Base-by-base conservation (phyloP, 2,113 vertebrate species). In the Ctenomys sociabilis region DNA sequence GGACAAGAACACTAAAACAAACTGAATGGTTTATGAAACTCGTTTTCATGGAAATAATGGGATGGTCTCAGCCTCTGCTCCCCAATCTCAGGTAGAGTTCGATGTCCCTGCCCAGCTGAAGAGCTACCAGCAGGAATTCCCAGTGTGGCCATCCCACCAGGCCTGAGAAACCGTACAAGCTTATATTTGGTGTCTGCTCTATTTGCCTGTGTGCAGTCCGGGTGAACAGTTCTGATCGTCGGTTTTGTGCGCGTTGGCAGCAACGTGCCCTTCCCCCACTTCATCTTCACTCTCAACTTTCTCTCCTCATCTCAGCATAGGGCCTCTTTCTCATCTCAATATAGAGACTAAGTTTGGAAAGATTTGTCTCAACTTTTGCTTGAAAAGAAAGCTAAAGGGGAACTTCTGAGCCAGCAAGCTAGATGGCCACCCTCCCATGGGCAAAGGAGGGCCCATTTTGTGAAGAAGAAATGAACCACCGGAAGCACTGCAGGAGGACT, bases 381-480 rank as follows among this genome's bases (percentile, higher is more conserved):
- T 35, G 10, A 52, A 22, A 40, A 72, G 52, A 30, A 40, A 30
- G 17, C 43, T 28, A 68, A 57, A 57, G 24, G 32, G 21, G n/a
- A 77, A 24, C 70, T 95, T 90, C 66, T 83, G 86, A 87, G 43
- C 75, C 61, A 93, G 64, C 68, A 85, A n/a, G 66, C 84, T 5
- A 7, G 89, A 80, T 52, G 90, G 77, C 22, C 70, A 93, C 66
- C 84, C 70, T 97, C 52, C 63, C 90, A 89, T 63, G 66, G 43
- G 52, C 87, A 85, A 43, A 91, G 35, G 73, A 77, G 77, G 26
- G 35, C 16, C 17, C 16, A 24, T 28, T 85, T 64, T 43, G 59
- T 75, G 66, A 90, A 83, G 73, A 88, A 86, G 85, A 95, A 86
- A 61, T 26, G 17, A 66, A 63, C 78, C 70, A 81, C 45, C 54